phyloP scores from a whole-genome alignment of 2,113 vertebrate species.

The Poeciliopsis prolifica region DNA sequence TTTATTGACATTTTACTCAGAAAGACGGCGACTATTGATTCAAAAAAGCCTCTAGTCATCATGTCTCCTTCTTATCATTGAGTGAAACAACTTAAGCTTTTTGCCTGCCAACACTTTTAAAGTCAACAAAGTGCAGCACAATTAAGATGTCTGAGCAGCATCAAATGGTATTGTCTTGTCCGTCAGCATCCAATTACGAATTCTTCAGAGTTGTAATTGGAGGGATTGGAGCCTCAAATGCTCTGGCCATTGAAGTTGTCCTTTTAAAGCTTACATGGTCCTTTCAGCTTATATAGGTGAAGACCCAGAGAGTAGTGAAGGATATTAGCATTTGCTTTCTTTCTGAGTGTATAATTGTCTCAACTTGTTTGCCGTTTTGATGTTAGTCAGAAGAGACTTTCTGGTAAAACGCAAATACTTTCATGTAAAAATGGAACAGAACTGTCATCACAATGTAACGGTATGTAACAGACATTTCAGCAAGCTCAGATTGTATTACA shows the following conservation, averaged over 20 bases:
- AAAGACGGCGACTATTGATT: neutral
- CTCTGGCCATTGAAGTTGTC: neutral
- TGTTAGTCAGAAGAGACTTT: neutral
- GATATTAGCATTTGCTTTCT: neutral
- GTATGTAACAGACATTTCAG: neutral
- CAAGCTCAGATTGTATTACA: neutral
- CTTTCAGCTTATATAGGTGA: conserved; percentile 12
- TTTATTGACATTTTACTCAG: neutral
- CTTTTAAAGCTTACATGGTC: conserved; percentile 18
- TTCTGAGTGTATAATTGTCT: neutral
- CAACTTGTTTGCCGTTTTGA: neutral
- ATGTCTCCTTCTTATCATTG: neutral
- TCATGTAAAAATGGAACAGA: too few species aligned
- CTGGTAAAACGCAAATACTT: neutral
- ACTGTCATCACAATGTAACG: too few species aligned
- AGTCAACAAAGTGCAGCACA: neutral
- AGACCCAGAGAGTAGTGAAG: neutral
- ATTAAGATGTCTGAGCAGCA: conserved; percentile 18
- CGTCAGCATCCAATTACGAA: conserved; percentile 38
- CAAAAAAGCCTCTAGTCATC: neutral
- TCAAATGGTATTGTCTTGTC: conserved; percentile 12
- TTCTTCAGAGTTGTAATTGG: conserved; percentile 29
- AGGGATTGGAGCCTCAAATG: neutral
- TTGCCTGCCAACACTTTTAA: neutral
- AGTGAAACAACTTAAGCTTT: neutral